A percentile compares a stretch with the other conserved stretches of the same genome.
Evolutionary conservation across 2,888 invertebrate species (phyloP).

Genomic region (Diplolepis rosae): DNA sequence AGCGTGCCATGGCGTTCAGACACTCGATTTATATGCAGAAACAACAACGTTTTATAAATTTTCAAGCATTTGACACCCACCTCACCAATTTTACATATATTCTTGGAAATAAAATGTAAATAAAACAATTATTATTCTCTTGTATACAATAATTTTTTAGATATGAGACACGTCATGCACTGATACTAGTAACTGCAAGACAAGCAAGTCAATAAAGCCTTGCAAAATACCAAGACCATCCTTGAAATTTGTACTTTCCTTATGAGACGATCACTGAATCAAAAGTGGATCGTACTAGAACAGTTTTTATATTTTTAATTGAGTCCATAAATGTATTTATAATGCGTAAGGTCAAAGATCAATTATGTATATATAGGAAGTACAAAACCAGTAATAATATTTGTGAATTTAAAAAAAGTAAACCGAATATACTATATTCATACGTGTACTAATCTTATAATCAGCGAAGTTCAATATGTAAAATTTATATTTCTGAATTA

Average conservation of each 20-base stretch:
- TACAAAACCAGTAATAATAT: no score
- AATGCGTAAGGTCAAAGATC: no score
- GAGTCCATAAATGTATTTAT: no score
- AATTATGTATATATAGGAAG: no score
- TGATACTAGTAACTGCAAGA: not conserved
- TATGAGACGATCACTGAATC: not conserved
- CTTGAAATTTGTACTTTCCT: not conserved
- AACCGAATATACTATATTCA: no score
- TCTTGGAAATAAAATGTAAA: not conserved
- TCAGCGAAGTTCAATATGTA: no score
- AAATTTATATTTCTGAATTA: no score
- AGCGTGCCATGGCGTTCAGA: slow-evolving; percentile 55
- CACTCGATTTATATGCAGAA: slow-evolving; percentile 55
- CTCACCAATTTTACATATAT: not conserved
- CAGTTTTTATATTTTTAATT: no score
- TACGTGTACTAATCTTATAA: no score
- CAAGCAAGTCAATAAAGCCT: not conserved
- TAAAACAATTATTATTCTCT: not conserved
- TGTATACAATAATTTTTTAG: not conserved
- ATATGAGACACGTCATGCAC: not conserved
- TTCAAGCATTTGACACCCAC: not conserved
- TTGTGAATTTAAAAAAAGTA: no score
- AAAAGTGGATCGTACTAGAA: not conserved
- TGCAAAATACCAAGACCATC: not conserved
- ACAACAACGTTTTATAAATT: slow-evolving; percentile 36